phyloP scores from a whole-genome alignment of 1,140 invertebrate genomes.

The Bombus affinis region DNA sequence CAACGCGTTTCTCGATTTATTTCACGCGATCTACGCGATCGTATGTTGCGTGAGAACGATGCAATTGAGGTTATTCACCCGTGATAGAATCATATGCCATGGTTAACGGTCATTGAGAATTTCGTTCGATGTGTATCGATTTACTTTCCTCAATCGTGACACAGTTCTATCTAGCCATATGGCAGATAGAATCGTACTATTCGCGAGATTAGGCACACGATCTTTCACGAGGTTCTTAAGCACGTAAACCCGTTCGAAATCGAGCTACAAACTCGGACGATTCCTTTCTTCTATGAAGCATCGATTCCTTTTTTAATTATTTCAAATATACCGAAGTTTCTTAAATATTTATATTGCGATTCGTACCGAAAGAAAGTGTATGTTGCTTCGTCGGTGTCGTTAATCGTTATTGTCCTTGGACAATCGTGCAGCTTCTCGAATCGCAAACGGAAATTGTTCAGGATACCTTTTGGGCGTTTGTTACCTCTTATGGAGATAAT shows the following conservation, averaged over 20 bases:
- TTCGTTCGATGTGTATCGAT: not conserved
- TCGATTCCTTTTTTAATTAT: not conserved
- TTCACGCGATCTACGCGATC: conserved; percentile 15
- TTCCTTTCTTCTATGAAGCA: not conserved
- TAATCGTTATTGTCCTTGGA: conserved; percentile 27
- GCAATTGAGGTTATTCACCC: conserved; percentile 37
- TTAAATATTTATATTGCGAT: not conserved
- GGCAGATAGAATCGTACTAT: not conserved
- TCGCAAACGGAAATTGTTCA: conserved; percentile 6
- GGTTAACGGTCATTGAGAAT: not conserved
- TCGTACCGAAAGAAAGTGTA: not conserved
- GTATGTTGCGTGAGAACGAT: conserved; percentile 55
- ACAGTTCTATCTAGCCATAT: not conserved
- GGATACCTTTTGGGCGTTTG: not conserved
- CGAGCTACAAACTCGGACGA: conserved; percentile 16
- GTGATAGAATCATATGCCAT: conserved; percentile 54
- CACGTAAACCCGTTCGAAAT: conserved; percentile 64
- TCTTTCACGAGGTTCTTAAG: conserved; percentile 51
- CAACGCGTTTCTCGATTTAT: not conserved
- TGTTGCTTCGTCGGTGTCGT: not conserved
- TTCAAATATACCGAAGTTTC: not conserved
- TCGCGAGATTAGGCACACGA: conserved; percentile 25
- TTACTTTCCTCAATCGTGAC: not conserved
- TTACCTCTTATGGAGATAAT: not conserved
- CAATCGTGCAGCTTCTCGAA: conserved; percentile 19